These are phyloP conservation scores for Meteorus cinctellus DNA, from an alignment of 2,888 invertebrate species.

Conservation along the genomic window DNA sequence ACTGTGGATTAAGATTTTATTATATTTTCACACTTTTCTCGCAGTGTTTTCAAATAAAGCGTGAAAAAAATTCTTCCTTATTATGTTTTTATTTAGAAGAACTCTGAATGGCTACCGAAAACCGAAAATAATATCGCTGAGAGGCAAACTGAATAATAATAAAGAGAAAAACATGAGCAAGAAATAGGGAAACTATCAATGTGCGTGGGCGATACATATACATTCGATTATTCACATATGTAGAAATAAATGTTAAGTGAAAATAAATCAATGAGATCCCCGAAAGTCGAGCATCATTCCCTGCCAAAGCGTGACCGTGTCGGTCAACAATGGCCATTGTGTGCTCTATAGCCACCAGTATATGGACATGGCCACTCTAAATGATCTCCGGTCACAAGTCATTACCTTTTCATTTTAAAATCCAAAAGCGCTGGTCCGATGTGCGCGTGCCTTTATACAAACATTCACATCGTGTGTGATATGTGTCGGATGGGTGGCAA, in stretches of 20 bases:
- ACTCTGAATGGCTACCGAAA: too few species aligned
- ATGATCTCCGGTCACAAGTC: slow-evolving; percentile 72
- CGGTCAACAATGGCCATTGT: slow-evolving; percentile 71
- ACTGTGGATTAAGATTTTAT: too few species aligned
- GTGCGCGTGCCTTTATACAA: slow-evolving; percentile 35
- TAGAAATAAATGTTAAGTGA: neutral
- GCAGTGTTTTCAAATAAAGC: too few species aligned
- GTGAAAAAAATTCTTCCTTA: too few species aligned
- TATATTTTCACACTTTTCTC: too few species aligned
- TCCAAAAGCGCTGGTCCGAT: slow-evolving; percentile 48
- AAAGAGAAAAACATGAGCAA: neutral
- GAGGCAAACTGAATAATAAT: neutral
- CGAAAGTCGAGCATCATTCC: slow-evolving; percentile 60
- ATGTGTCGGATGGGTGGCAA: too few species aligned
- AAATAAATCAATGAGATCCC: slow-evolving; percentile 37
- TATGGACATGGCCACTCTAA: slow-evolving; percentile 63
- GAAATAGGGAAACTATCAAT: neutral
- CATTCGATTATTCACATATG: neutral
- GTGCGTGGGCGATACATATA: neutral
- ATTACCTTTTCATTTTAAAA: slow-evolving; percentile 72
- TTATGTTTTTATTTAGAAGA: too few species aligned
- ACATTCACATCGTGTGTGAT: neutral
- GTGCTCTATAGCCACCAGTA: slow-evolving; percentile 51
- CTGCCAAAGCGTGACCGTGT: slow-evolving; percentile 68
- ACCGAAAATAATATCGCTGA: too few species aligned